These are phyloP conservation scores for Lasioglossum lativentre DNA, from an alignment of 2,888 invertebrate species.

Conservation along the genomic window DNA sequence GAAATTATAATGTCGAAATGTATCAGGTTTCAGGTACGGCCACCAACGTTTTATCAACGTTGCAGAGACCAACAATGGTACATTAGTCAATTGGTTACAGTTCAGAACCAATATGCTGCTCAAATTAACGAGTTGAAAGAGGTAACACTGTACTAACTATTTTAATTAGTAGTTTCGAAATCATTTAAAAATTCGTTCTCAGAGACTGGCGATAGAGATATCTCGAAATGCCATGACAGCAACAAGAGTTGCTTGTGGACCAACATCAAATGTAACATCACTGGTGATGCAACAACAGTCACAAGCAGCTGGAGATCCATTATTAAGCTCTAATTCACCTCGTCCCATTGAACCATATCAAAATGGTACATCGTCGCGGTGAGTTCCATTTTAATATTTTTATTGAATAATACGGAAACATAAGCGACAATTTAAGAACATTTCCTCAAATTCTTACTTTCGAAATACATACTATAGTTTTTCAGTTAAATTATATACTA, in stretches of 20 bases:
- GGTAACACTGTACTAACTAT: constrained; percentile 82
- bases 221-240: constrained; percentile 88
- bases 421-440: not conserved
- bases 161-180: not conserved
- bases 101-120: constrained; percentile 92
- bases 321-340: constrained; percentile 65
- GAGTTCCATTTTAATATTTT: constrained; percentile 16
- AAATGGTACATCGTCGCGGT: constrained; percentile 73
- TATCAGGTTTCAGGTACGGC: constrained; percentile 93
- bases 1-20: constrained; percentile 38
- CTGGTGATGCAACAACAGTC: constrained; percentile 68
- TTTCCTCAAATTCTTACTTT: not conserved
- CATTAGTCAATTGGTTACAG: constrained; percentile 92
- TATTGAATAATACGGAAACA: not conserved
- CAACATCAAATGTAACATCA: constrained; percentile 65
- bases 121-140: constrained; percentile 95
- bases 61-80: constrained; percentile 97
- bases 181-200: constrained; percentile 47
- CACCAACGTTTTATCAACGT: constrained; percentile 97
- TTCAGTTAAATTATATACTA: not conserved
- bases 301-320: constrained; percentile 68
- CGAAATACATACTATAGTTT: not conserved
- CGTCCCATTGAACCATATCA: constrained; percentile 65
- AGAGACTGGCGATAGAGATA: constrained; percentile 90
- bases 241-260: constrained; percentile 78